Evolutionary conservation across 2,797 vertebrate genomes (phyloP).

Genomic region (Peromyscus nudipes): DNA sequence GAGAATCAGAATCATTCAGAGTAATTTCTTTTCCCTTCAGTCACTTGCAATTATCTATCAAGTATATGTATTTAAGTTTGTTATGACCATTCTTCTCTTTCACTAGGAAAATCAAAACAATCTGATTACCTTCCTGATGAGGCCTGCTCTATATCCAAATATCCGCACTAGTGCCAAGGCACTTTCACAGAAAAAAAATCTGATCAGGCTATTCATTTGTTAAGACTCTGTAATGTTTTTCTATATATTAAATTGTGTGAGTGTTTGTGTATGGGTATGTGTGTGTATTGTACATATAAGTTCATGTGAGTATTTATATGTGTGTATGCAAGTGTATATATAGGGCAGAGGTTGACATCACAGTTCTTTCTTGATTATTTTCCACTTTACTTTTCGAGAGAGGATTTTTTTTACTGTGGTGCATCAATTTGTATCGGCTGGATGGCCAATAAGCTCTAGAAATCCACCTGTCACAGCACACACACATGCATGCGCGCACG

Average conservation of each 20-base stretch:
- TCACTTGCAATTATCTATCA: background rate
- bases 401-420: background rate
- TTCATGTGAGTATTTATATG: background rate
- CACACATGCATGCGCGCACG: no score
- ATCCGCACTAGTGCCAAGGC: background rate
- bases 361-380: background rate
- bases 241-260: background rate
- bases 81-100: slow-evolving; percentile 35
- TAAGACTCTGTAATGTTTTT: slow-evolving; percentile 17
- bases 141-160: background rate
- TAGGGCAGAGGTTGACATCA: background rate
- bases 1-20: background rate
- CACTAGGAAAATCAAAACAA: slow-evolving; percentile 20
- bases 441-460: background rate
- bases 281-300: background rate
- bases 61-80: background rate
- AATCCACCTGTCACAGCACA: background rate
- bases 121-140: background rate
- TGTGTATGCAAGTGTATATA: background rate
- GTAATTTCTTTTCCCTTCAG: background rate
- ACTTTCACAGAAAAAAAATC: background rate
- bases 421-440: background rate
- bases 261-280: no score
- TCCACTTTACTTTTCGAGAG: background rate
- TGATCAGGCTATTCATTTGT: background rate